Evolutionary conservation across 2,888 invertebrate genomes (phyloP).

Genomic region (Phengaris arion): DNA sequence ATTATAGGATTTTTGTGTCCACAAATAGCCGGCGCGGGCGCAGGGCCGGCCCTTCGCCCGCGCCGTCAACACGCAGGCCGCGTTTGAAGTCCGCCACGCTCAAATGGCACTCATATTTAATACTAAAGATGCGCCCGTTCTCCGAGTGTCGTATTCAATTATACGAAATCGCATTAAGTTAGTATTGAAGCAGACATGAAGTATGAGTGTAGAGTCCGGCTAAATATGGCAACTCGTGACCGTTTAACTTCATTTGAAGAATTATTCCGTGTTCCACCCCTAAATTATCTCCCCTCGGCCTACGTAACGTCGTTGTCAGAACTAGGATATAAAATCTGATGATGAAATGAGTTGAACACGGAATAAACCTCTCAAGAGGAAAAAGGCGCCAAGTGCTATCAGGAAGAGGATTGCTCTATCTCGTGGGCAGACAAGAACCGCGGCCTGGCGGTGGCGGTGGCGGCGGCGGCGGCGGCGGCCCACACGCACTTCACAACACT

Average conservation of each 20-base stretch:
- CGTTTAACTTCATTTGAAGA: too few species aligned
- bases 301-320: neutral
- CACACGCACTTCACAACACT: conserved; percentile 52
- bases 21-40: neutral
- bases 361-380: neutral
- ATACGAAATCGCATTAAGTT: neutral
- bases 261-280: too few species aligned
- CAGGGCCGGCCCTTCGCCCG: neutral
- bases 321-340: neutral
- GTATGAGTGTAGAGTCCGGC: too few species aligned
- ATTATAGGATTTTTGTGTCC: conserved; percentile 18
- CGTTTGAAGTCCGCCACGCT: conserved; percentile 14
- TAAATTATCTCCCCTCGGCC: neutral
- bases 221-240: too few species aligned
- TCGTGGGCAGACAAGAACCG: neutral
- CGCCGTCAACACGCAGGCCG: neutral
- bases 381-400: neutral
- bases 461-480: neutral
- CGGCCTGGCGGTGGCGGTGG: neutral
- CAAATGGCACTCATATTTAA: conserved; percentile 9
- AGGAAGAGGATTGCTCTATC: neutral
- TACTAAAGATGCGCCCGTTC: neutral
- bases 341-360: neutral
- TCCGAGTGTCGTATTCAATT: neutral
- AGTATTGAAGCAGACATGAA: too few species aligned